Percentiles rank a stretch among this genome's conserved stretches.
Evolutionary conservation across 2,797 vertebrate species (phyloP).

Genomic region (Chaenodraco wilsoni): DNA sequence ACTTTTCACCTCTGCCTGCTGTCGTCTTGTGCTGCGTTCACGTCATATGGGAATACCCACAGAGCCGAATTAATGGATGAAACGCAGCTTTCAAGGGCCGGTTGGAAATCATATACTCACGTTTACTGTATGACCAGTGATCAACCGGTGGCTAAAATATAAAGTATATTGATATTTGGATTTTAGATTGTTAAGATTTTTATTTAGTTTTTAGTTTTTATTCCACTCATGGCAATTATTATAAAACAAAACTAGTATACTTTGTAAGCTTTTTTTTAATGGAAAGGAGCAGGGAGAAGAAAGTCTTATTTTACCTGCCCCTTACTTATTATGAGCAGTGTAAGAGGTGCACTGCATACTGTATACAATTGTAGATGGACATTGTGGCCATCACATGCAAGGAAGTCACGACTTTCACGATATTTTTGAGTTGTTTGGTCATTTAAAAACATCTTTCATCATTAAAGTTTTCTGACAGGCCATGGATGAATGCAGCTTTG

Average conservation of each 20-base stretch:
- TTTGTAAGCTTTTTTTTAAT: too few species aligned
- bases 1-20: slow-evolving; percentile 79
- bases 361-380: too few species aligned
- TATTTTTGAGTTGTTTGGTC: not conserved
- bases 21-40: slow-evolving; percentile 76
- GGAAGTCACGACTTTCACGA: rapidly evolving
- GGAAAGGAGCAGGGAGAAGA: too few species aligned
- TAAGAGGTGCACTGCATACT: not conserved
- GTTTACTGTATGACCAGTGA: not conserved
- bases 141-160: not conserved
- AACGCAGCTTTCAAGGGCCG: slow-evolving; percentile 49
- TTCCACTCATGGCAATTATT: too few species aligned
- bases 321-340: too few species aligned
- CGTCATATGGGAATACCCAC: slow-evolving; percentile 40
- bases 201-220: too few species aligned
- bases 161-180: too few species aligned
- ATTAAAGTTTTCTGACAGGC: not conserved
- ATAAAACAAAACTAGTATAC: too few species aligned
- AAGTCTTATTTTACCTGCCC: too few species aligned
- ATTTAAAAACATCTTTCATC: not conserved
- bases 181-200: too few species aligned
- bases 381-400: not conserved
- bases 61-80: not conserved
- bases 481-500: not conserved
- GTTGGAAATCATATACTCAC: slow-evolving; percentile 7